Conservation (phyloP, 2,888 invertebrate genomes). For the Lissocephala sabroskyi region DNA sequence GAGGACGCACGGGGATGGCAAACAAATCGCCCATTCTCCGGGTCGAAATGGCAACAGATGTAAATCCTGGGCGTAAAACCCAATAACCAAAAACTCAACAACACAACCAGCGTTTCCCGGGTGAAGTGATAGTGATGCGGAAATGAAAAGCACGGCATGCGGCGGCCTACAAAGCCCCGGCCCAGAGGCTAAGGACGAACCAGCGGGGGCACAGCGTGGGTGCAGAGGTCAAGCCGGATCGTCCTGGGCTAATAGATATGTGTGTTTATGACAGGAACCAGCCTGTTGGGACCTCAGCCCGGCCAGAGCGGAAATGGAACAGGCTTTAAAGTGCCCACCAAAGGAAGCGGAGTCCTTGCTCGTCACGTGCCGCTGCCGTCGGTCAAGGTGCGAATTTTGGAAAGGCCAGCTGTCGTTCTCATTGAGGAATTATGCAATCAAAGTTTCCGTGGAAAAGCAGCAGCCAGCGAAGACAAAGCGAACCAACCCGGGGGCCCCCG, state of each 20-base stretch:
- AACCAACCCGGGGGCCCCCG: slow-evolving; percentile 7
- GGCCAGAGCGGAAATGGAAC: slow-evolving; percentile 54
- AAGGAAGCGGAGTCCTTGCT: slow-evolving; percentile 48
- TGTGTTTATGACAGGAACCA: slow-evolving; percentile 8
- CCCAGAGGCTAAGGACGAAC: slow-evolving; percentile 1
- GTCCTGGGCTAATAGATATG: slow-evolving; percentile 17
- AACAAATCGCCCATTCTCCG: slow-evolving; percentile 52
- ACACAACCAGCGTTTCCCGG: slow-evolving; percentile 26
- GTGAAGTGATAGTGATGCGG: slow-evolving; percentile 18
- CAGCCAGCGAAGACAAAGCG: too few species aligned
- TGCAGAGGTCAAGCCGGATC: neutral
- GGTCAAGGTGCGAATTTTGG: slow-evolving; percentile 32
- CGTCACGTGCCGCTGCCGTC: slow-evolving; percentile 38
- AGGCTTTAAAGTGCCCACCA: slow-evolving; percentile 29
- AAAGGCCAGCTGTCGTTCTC: slow-evolving; percentile 1
- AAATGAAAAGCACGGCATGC: slow-evolving; percentile 51
- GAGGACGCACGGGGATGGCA: too few species aligned
- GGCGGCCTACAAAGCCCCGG: slow-evolving; percentile 11
- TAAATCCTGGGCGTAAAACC: slow-evolving; percentile 59
- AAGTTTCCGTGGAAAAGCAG: slow-evolving; percentile 25
- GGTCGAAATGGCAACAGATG: slow-evolving; percentile 58
- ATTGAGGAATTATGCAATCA: slow-evolving; percentile 45
- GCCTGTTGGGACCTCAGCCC: neutral
- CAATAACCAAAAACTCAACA: slow-evolving; percentile 38
- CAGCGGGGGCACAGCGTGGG: neutral